Percentiles rank a stretch among this genome's conserved stretches.
These are phyloP conservation scores for Eulemur coronatus DNA, from an alignment of 2,797 vertebrate genomes.

Conservation along the genomic window DNA sequence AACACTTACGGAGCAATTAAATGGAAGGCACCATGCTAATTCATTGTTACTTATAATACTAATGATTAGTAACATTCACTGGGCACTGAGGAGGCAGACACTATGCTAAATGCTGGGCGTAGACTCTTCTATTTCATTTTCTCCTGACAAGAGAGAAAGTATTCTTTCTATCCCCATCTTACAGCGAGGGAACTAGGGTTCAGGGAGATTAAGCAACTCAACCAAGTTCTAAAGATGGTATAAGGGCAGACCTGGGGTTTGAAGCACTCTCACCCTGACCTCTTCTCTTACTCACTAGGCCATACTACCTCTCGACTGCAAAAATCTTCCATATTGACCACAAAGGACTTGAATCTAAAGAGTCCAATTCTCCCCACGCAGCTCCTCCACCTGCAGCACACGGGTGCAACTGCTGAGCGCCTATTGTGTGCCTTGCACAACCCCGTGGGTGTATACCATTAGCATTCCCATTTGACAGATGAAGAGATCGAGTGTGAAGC, in stretches of 20 bases:
- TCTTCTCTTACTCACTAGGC: background rate
- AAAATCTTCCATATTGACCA: background rate
- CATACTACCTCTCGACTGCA: background rate
- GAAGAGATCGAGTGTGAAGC: background rate
- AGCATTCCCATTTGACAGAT: background rate
- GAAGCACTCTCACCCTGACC: background rate
- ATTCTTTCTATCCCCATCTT: background rate
- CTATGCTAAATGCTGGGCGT: background rate
- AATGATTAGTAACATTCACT: background rate
- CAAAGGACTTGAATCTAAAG: background rate
- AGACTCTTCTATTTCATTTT: background rate
- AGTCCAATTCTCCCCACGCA: too few relatives aligned
- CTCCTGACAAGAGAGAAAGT: background rate
- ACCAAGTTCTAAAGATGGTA: background rate
- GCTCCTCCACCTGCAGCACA: background rate
- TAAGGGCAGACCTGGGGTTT: background rate
- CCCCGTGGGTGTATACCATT: fast-evolving
- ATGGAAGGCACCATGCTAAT: background rate
- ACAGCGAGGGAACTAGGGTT: background rate
- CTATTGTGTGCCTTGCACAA: background rate
- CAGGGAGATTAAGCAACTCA: background rate
- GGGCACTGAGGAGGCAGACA: background rate
- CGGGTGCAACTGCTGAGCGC: background rate
- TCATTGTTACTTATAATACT: background rate
- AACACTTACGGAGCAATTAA: background rate